These are phyloP conservation scores for Gobionotothen gibberifrons DNA, from an alignment of 2,797 vertebrate genomes.

Conservation along the genomic window DNA sequence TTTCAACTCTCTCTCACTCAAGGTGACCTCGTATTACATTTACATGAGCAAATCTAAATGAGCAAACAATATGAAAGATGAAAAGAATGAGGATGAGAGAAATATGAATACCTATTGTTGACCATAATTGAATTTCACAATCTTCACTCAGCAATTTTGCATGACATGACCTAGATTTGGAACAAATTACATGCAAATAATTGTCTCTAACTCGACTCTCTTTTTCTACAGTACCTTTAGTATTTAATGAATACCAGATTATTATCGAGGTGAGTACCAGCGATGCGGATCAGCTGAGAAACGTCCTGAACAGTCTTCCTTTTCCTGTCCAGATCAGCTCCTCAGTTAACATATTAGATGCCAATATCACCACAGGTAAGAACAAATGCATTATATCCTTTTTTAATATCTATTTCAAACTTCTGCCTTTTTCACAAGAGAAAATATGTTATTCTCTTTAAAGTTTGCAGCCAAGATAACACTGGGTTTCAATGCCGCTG, in stretches of 20 bases:
- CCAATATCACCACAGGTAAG: conserved; percentile 59
- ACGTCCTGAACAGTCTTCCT: conserved; percentile 14
- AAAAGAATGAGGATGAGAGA: too few relatives aligned
- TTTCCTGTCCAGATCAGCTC: conserved; percentile 35
- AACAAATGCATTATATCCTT: background rate
- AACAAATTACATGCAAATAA: too few relatives aligned
- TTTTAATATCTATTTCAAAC: background rate
- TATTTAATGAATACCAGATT: conserved; percentile 50
- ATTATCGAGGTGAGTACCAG: conserved; percentile 45
- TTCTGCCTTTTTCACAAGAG: background rate
- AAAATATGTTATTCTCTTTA: background rate
- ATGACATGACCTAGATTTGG: too few relatives aligned
- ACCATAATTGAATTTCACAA: background rate
- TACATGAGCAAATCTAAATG: background rate
- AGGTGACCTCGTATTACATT: background rate
- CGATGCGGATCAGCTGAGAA: conserved; percentile 34
- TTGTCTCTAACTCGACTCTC: background rate
- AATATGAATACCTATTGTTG: background rate
- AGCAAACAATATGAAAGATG: background rate
- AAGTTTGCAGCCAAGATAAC: conserved; percentile 45
- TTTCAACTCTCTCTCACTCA: background rate
- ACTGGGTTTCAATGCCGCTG: conserved; percentile 45
- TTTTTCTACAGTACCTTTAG: conserved; percentile 7
- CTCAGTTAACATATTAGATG: conserved; percentile 41
- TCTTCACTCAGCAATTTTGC: background rate